Percentiles rank a stretch among this genome's conserved stretches.
Conservation (phyloP, 2,797 vertebrate species). For the Columba guinea region DNA sequence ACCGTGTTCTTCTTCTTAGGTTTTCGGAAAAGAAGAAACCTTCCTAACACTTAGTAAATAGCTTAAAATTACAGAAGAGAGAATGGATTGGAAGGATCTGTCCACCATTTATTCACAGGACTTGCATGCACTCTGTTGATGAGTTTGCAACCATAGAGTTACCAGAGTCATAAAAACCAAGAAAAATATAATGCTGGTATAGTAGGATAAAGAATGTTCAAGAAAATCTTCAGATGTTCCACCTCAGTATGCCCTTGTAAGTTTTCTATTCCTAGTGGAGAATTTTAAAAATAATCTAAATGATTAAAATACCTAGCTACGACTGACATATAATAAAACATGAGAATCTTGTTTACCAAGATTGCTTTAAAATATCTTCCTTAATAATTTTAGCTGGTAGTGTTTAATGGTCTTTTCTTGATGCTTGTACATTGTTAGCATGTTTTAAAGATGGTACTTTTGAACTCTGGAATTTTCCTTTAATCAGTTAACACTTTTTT, state of each 20-base stretch:
- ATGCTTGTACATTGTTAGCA: background rate
- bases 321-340: background rate
- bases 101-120: background rate
- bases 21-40: background rate
- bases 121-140: background rate
- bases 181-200: background rate
- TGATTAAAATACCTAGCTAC: background rate
- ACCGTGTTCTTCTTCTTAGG: background rate
- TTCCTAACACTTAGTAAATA: background rate
- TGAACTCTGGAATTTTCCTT: background rate
- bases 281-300: background rate
- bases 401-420: background rate
- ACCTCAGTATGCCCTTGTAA: background rate
- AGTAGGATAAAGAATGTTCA: background rate
- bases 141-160: background rate
- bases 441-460: background rate
- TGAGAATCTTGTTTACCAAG: background rate
- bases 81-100: background rate
- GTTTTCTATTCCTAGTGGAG: background rate
- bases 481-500: background rate
- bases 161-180: background rate
- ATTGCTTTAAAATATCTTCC: background rate
- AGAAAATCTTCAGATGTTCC: background rate
- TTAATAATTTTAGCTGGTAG: background rate
- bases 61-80: background rate